These are phyloP conservation scores for Cassiopea andromeda DNA, from an alignment of 30 jellyfish, hydroid and myxozoan species.

Conservation along the genomic window DNA sequence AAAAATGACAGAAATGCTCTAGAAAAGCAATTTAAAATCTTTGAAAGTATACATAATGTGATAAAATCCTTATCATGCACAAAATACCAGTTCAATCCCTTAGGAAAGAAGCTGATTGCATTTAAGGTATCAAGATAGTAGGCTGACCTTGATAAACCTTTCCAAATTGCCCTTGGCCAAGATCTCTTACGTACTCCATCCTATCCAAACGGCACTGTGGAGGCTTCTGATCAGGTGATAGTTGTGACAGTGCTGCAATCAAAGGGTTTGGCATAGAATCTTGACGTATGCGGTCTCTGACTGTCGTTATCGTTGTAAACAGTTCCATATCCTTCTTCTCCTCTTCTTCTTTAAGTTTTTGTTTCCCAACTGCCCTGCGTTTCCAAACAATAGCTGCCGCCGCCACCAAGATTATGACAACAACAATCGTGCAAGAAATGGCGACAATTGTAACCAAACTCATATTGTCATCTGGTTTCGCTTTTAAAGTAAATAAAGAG, in stretches of 20 bases:
- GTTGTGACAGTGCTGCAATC: conserved; percentile 66
- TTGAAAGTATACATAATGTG: too few species aligned
- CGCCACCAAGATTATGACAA: background rate
- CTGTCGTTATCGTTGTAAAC: conserved; percentile 69
- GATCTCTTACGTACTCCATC: conserved; percentile 91
- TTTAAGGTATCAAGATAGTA: background rate
- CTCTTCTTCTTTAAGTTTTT: conserved; percentile 13
- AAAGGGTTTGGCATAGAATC: conserved; percentile 78
- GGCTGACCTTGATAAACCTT: conserved; percentile 92
- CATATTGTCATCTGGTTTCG: background rate
- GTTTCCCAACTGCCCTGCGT: conserved; percentile 1
- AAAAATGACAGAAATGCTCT: too few species aligned
- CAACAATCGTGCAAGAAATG: conserved; percentile 14
- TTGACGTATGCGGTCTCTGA: conserved; percentile 85
- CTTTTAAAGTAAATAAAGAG: background rate
- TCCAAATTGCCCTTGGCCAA: conserved; percentile 99
- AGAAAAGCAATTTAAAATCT: too few species aligned
- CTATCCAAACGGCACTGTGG: conserved; percentile 92
- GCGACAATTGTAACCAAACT: background rate
- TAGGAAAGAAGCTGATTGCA: background rate
- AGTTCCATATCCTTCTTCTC: conserved; percentile 39
- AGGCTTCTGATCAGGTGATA: conserved; percentile 70
- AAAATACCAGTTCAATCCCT: background rate
- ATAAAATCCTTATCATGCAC: too few species aligned
- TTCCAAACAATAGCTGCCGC: background rate